These are phyloP conservation scores for Gyps fulvus DNA, from an alignment of 2,113 vertebrate genomes.

Conservation along the genomic window DNA sequence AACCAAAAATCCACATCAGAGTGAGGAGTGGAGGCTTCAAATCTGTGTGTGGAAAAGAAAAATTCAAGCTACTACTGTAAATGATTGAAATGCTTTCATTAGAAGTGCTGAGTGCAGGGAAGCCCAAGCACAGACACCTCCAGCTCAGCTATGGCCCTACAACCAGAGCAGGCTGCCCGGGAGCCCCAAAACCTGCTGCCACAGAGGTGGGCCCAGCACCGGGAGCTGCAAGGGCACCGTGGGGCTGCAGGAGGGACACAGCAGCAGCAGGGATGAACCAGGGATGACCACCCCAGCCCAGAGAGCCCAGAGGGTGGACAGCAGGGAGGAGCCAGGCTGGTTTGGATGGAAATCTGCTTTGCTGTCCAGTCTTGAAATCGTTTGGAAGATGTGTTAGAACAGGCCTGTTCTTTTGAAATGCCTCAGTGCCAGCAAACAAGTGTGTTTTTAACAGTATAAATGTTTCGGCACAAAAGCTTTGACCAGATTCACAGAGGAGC, in stretches of 20 bases:
- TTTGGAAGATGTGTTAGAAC: conserved; percentile 5
- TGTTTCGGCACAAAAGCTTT: conserved; percentile 29
- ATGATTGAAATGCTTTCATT: neutral
- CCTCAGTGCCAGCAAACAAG: conserved; percentile 8
- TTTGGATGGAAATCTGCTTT: neutral
- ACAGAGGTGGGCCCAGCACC: neutral
- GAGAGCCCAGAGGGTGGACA: neutral
- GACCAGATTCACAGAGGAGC: conserved; percentile 22
- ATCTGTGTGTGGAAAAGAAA: neutral
- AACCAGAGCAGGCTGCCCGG: neutral
- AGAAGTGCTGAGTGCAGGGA: neutral
- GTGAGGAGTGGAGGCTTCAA: neutral
- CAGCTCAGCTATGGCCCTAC: neutral
- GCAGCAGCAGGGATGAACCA: neutral
- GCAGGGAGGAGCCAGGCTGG: neutral
- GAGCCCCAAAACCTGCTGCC: neutral
- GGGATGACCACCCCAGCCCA: neutral
- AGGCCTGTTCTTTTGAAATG: neutral
- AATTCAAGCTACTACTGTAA: neutral
- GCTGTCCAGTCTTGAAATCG: neutral
- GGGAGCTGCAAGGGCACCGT: neutral
- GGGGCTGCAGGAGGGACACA: neutral
- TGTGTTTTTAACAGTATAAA: neutral
- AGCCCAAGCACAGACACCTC: neutral
- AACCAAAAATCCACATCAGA: neutral